These are phyloP conservation scores for Fregata magnificens DNA, from an alignment of 2,113 vertebrate species.

Conservation along the genomic window DNA sequence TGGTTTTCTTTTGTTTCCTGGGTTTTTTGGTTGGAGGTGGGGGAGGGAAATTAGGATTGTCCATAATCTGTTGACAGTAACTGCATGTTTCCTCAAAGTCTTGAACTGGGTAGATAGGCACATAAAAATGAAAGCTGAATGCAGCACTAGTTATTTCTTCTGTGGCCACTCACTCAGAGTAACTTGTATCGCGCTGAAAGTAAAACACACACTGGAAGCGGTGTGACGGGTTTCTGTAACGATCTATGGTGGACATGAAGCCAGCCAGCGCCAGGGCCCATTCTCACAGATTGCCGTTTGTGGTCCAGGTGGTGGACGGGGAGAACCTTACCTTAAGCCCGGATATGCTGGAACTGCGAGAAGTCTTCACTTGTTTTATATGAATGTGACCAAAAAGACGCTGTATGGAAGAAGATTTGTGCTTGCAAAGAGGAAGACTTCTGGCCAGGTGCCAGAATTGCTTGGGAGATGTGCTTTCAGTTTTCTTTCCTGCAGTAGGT, in stretches of 20 bases:
- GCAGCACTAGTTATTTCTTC: background rate
- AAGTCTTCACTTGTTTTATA: background rate
- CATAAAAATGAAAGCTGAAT: background rate
- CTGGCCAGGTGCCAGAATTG: background rate
- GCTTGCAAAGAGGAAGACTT: background rate
- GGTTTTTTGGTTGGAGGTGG: rapidly evolving
- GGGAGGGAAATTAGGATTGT: background rate
- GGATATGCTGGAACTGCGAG: background rate
- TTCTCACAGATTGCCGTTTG: background rate
- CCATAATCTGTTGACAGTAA: background rate
- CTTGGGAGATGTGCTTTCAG: background rate
- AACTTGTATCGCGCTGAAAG: background rate
- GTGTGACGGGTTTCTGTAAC: background rate
- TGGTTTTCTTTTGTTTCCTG: background rate
- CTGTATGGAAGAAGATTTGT: background rate
- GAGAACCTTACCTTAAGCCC: background rate
- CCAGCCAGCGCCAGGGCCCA: background rate
- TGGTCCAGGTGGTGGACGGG: rapidly evolving
- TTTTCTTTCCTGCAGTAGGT: background rate
- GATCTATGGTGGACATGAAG: rapidly evolving
- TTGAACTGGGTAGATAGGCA: background rate
- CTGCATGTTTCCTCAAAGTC: background rate
- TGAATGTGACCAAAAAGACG: background rate
- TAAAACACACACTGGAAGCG: rapidly evolving
- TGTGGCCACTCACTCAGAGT: background rate